A percentile compares a stretch with the other conserved stretches of the same genome.
Conservation (phyloP, 2,113 vertebrate genomes). For the Numida meleagris region DNA sequence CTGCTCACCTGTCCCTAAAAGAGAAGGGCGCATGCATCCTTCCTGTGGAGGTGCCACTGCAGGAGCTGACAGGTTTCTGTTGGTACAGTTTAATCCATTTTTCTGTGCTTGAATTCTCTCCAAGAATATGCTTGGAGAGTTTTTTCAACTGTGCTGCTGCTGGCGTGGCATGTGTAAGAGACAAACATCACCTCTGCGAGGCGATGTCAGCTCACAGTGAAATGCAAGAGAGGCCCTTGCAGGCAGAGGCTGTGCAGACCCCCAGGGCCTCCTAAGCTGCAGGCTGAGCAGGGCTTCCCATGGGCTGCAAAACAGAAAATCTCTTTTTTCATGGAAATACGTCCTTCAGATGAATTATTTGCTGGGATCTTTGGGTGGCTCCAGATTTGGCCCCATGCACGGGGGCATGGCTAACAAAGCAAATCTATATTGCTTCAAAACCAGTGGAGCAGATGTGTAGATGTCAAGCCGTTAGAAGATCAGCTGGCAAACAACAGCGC, state of each 20-base stretch:
- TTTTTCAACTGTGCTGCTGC: background rate
- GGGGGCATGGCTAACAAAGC: background rate
- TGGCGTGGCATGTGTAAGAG: background rate
- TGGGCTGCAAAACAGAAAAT: background rate
- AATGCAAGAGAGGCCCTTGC: background rate
- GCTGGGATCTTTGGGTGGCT: background rate
- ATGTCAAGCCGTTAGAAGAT: background rate
- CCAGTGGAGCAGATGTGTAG: background rate
- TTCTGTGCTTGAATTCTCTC: too few species aligned
- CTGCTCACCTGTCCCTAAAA: background rate
- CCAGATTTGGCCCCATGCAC: fast-evolving
- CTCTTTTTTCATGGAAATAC: background rate
- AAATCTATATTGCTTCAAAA: background rate
- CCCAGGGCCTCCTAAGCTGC: background rate
- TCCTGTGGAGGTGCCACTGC: background rate
- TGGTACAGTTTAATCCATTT: background rate
- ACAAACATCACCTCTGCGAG: background rate
- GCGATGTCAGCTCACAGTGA: background rate
- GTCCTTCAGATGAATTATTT: background rate
- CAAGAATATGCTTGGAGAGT: background rate
- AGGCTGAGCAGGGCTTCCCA: background rate
- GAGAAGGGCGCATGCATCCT: background rate
- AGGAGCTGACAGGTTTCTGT: background rate
- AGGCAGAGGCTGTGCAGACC: background rate
- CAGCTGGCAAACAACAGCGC: background rate